phyloP scores from a whole-genome alignment of 2,888 invertebrate species.

The Cerastis leucographa region DNA sequence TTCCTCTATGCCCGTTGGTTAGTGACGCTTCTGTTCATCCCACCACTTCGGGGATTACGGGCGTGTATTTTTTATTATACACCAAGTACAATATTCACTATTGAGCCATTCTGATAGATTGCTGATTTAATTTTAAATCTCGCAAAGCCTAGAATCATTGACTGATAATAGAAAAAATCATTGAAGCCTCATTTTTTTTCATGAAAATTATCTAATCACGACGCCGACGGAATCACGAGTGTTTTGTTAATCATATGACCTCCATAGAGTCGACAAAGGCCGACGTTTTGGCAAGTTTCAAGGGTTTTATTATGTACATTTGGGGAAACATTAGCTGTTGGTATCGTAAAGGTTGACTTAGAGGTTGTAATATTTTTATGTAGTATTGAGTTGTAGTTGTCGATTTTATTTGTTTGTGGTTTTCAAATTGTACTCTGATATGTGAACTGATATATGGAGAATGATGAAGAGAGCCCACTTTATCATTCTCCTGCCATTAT shows the following conservation, averaged over 20 bases:
- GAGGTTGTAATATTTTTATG: neutral
- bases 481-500: no score
- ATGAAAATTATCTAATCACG: slow-evolving; percentile 63
- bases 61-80: neutral
- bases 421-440: no score
- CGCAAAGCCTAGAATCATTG: neutral
- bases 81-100: neutral
- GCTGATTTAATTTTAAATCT: neutral
- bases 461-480: no score
- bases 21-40: neutral
- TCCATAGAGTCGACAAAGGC: slow-evolving; percentile 13
- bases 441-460: no score
- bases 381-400: neutral
- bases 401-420: neutral
- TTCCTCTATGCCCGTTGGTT: no score
- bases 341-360: neutral
- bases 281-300: slow-evolving; percentile 7
- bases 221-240: slow-evolving; percentile 37
- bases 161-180: slow-evolving; percentile 10
- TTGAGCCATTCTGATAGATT: neutral
- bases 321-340: neutral
- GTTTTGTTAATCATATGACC: slow-evolving; percentile 31
- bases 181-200: slow-evolving; percentile 52
- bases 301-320: neutral
- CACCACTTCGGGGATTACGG: neutral